Conservation (phyloP, 2,888 invertebrate genomes). For the Platycheirus rosarum region DNA sequence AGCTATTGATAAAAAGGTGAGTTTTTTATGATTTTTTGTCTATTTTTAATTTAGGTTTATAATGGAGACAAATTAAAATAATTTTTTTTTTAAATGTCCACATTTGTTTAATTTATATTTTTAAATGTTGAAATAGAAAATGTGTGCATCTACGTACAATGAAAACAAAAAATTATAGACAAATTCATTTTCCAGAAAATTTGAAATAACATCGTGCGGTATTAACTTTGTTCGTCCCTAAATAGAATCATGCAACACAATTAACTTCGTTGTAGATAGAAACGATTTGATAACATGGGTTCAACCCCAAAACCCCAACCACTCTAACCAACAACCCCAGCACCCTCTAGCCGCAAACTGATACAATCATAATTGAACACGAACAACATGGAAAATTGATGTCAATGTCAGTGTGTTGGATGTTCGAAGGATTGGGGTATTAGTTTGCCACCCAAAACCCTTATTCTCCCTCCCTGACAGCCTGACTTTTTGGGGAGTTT, state of each 20-base stretch:
- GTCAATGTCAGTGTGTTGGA: constrained; percentile 55
- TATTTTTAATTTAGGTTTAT: too few relatives aligned
- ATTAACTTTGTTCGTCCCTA: background rate
- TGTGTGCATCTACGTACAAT: too few relatives aligned
- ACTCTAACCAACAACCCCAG: background rate
- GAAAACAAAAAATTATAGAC: too few relatives aligned
- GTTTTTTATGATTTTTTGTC: too few relatives aligned
- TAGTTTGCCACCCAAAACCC: background rate
- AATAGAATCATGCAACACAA: constrained; percentile 44
- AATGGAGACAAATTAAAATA: too few relatives aligned
- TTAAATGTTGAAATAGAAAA: too few relatives aligned
- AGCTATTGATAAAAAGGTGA: too few relatives aligned
- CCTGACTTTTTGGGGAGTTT: constrained; percentile 25
- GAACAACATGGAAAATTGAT: constrained; percentile 65
- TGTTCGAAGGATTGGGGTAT: background rate
- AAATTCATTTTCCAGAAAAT: constrained; percentile 6
- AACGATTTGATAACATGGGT: constrained; percentile 34
- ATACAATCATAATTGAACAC: constrained; percentile 66
- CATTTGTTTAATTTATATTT: too few relatives aligned
- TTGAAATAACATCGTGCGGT: background rate
- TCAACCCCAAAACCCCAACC: background rate
- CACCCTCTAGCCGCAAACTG: constrained; percentile 19
- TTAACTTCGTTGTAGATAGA: constrained; percentile 48
- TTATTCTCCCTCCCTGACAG: background rate
- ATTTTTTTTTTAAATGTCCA: too few relatives aligned